Conservation (phyloP, 2,888 invertebrate genomes). For the Epinotia bilunana region DNA sequence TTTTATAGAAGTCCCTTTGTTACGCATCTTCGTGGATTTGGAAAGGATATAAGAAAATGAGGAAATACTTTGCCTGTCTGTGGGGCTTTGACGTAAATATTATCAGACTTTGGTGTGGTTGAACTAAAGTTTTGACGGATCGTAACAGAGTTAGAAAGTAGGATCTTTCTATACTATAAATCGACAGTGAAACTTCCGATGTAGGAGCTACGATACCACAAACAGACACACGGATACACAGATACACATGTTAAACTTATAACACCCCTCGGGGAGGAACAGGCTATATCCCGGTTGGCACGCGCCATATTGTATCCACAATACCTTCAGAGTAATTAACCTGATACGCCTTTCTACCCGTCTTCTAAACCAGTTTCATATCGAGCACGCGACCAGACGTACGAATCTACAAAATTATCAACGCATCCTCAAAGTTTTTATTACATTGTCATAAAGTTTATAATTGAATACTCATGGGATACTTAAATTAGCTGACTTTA, state of each 20-base stretch:
- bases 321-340: conserved; percentile 29
- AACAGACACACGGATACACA: no score
- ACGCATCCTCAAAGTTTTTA: background rate
- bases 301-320: conserved; percentile 19
- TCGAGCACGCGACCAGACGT: conserved; percentile 65
- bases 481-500: conserved; percentile 46
- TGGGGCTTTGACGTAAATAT: no score
- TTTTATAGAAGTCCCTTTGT: no score
- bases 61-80: background rate
- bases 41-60: background rate
- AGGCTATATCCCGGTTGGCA: background rate
- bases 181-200: no score
- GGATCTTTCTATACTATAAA: no score
- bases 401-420: conserved; percentile 44
- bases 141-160: no score
- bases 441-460: conserved; percentile 13
- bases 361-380: conserved; percentile 50
- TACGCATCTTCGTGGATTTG: no score
- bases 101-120: no score
- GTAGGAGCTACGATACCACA: no score
- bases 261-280: no score
- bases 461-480: background rate
- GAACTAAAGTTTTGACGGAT: no score
- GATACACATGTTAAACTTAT: no score
- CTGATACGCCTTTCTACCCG: conserved; percentile 43